Conservation (phyloP, 2,113 vertebrate genomes). For the Hepsetus odoe region DNA sequence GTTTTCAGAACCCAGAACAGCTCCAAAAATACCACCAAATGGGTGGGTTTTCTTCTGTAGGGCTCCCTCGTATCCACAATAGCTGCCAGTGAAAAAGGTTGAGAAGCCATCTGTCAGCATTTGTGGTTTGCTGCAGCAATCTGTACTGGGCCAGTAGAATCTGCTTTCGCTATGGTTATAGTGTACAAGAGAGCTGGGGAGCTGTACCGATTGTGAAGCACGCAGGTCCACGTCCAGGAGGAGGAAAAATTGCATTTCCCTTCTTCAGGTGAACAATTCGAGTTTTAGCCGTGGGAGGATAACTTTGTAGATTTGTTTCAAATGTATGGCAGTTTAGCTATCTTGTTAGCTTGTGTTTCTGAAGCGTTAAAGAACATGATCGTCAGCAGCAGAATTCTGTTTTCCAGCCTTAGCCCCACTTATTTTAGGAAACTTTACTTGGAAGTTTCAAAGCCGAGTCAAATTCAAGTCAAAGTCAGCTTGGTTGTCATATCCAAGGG, state of each 20-base stretch:
- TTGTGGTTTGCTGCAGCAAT: slow-evolving; percentile 73
- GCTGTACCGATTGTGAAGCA: background rate
- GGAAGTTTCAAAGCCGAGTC: background rate
- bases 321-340: slow-evolving; percentile 28
- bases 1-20: slow-evolving; percentile 46
- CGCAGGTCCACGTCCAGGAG: background rate
- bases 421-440: background rate
- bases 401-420: background rate
- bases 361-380: background rate
- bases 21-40: slow-evolving; percentile 60
- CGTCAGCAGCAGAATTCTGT: background rate
- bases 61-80: slow-evolving; percentile 69
- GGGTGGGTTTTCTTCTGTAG: slow-evolving; percentile 67
- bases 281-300: background rate
- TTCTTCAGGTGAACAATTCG: background rate
- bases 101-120: slow-evolving; percentile 77
- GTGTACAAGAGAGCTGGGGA: slow-evolving; percentile 24
- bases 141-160: slow-evolving; percentile 71
- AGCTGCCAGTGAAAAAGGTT: slow-evolving; percentile 70
- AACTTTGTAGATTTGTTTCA: slow-evolving; percentile 22
- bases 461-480: background rate
- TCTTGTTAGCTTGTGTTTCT: background rate
- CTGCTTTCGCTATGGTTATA: slow-evolving; percentile 48
- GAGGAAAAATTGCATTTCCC: background rate
- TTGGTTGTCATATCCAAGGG: background rate